Base-by-base conservation (phyloP, 2,888 invertebrate genomes). In the Charanyca ferruginea region DNA sequence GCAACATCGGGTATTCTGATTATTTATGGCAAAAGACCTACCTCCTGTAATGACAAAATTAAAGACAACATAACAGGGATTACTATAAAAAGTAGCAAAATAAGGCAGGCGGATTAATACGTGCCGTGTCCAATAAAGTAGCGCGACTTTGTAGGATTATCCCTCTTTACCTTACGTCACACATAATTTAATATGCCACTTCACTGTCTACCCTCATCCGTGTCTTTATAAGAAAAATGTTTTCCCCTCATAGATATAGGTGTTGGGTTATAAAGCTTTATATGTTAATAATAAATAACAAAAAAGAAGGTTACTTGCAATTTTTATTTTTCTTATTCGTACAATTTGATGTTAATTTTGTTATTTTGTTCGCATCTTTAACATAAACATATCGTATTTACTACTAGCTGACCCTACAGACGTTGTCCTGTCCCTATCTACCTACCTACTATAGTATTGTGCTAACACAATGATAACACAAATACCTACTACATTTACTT, bases 171-270 rank as follows among this genome's bases (percentile, higher is more conserved):
- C 88, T 91, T 84, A 81, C 85, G 91, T 88, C 87, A 89, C 89
- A 91, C 90, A 92, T 92, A 92, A 93, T 93, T 93, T 93, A 93
- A 93, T 89, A 86, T 91, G 92, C 88, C 93, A 91, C 85, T 90
- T 90, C 83, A 81, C 87, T 92, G 93, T 93, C 80, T 87, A 93
- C 93, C 93, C 93, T 92, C 85, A 89, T 93, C 90, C 63, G 84
- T 72, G 80, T 80, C 80, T 80, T 84, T 76, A 65, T 85, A 83
- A 83, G 83, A 86, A 81, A 80, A 81, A 80, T 83, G 73, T 67
- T 66, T 68, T 65, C 61, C 20, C 47, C 22, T 67, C 55, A 57
- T 77, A 77, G 51, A 58, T 73, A 73, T 62, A 63, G 67, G 70
- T 77, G 66, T 70, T 73, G 44, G 63, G 45, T 55, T 59, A 52